Evolutionary conservation across 2,888 invertebrate genomes (phyloP).

Genomic region (Caenorhabditis japonica): DNA sequence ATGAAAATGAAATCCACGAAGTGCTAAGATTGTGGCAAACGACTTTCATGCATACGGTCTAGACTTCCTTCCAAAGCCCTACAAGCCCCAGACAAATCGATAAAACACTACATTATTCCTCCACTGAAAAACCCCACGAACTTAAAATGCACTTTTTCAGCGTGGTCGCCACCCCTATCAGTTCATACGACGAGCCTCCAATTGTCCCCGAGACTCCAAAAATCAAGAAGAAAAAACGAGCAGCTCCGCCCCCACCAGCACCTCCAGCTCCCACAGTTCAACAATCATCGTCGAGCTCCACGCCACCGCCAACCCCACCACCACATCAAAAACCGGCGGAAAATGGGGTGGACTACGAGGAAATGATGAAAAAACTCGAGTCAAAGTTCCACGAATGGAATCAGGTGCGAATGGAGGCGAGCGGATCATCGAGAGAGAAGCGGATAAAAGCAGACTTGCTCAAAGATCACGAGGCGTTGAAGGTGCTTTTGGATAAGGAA

Average conservation of each 20-base stretch:
- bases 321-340: background rate
- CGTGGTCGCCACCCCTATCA: constrained; percentile 41
- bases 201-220: constrained; percentile 5
- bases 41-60: no score
- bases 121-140: background rate
- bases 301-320: constrained; percentile 36
- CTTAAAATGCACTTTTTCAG: constrained; percentile 10
- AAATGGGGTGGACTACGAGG: constrained; percentile 29
- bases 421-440: constrained; percentile 41
- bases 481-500: constrained; percentile 17
- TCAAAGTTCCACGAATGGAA: constrained; percentile 39
- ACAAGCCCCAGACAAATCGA: no score
- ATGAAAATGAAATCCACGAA: no score
- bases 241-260: constrained; percentile 43
- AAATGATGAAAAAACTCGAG: constrained; percentile 26
- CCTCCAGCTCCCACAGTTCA: background rate
- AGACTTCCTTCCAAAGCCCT: no score
- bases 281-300: background rate
- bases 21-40: no score
- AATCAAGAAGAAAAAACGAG: constrained; percentile 10
- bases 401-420: constrained; percentile 27
- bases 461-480: constrained; percentile 38
- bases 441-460: constrained; percentile 33
- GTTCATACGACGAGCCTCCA: constrained; percentile 46
- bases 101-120: background rate